Percentiles rank a stretch among this genome's conserved stretches.
Evolutionary conservation across 2,888 invertebrate genomes (phyloP).

Genomic region (Chirona hameri): DNA sequence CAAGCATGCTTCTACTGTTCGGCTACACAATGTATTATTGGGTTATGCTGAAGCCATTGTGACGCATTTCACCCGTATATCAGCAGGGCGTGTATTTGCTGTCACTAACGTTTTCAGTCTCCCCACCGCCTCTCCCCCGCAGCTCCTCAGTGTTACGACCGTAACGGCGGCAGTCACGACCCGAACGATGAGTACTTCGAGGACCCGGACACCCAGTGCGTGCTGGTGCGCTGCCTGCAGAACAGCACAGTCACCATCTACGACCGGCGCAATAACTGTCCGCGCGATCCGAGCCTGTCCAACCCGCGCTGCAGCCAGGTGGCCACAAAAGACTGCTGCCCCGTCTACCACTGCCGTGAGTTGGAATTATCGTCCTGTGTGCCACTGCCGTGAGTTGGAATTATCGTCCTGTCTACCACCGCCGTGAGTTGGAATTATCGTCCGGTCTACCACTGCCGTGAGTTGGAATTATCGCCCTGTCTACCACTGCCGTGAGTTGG

Average conservation of each 20-base stretch:
- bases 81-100: too few species aligned
- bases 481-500: too few species aligned
- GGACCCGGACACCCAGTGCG: background rate
- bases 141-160: background rate
- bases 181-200: background rate
- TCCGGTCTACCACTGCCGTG: background rate
- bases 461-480: too few species aligned
- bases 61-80: too few species aligned
- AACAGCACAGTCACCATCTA: background rate
- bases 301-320: background rate
- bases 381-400: background rate
- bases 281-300: background rate
- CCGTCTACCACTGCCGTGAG: conserved; percentile 22
- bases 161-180: background rate
- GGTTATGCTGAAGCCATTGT: too few species aligned
- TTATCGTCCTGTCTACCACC: background rate
- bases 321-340: background rate
- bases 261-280: background rate
- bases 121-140: background rate
- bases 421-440: background rate
- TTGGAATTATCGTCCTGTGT: background rate
- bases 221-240: background rate
- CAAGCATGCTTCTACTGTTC: too few species aligned
- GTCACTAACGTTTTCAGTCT: too few species aligned
- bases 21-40: too few species aligned